These are phyloP conservation scores for Talpa occidentalis DNA, from an alignment of 2,113 vertebrate species.

Conservation along the genomic window DNA sequence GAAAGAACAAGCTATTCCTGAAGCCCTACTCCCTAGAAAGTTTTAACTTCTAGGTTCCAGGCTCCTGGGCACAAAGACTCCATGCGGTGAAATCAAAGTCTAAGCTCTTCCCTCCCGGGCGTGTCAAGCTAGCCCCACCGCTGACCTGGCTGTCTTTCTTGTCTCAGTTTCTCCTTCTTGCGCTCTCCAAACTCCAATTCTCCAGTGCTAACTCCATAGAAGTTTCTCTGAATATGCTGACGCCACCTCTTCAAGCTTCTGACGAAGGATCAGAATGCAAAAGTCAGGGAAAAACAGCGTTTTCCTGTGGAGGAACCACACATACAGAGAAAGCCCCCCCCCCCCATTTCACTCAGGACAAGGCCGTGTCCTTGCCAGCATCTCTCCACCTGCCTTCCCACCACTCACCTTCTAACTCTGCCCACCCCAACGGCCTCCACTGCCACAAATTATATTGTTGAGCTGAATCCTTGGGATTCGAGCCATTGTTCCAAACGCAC, in stretches of 20 bases:
- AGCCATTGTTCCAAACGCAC: conserved; percentile 75
- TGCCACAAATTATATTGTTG: conserved; percentile 58
- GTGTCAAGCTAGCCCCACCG: too few species aligned
- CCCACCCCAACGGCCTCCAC: background rate
- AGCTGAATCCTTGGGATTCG: conserved; percentile 68
- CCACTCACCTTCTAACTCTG: background rate
- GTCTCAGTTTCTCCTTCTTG: background rate
- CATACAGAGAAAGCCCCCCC: background rate
- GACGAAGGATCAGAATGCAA: background rate
- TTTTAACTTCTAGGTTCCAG: background rate
- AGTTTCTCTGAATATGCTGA: background rate
- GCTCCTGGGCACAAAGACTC: background rate
- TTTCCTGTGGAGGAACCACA: background rate
- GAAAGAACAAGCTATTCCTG: background rate
- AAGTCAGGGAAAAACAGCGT: background rate
- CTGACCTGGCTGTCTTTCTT: too few species aligned
- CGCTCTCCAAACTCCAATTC: background rate
- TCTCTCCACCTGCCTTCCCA: background rate
- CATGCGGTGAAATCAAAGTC: fast-evolving
- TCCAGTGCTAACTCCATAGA: background rate
- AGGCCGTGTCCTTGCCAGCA: background rate
- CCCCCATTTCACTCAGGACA: fast-evolving
- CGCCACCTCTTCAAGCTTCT: fast-evolving
- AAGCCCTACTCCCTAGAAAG: background rate
- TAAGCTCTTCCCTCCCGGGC: background rate